These are phyloP conservation scores for Rhinolophus sinicus DNA, from an alignment of 2,113 vertebrate genomes.

Conservation along the genomic window DNA sequence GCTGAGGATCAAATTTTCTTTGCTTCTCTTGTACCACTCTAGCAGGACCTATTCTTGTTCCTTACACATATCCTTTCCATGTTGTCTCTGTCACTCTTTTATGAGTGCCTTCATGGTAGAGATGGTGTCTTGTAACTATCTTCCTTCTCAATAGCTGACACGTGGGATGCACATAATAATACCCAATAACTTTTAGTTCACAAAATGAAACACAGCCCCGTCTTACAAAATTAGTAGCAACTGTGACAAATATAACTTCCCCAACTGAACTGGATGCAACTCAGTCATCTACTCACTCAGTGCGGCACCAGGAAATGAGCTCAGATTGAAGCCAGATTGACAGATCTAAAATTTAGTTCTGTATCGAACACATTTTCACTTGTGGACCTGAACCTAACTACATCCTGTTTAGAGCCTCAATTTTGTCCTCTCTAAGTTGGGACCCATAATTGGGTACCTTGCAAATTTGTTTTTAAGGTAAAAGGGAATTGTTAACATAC, in stretches of 20 bases:
- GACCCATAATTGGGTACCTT: not conserved
- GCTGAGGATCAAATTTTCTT: not conserved
- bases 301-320: not conserved
- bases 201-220: not conserved
- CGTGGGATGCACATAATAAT: not conserved
- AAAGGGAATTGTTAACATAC: not conserved
- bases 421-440: not conserved
- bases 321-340: not conserved
- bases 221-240: not conserved
- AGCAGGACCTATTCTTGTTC: not conserved
- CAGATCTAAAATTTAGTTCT: not conserved
- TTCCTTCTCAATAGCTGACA: not conserved
- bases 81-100: not conserved
- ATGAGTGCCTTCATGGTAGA: not conserved
- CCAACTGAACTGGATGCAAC: not conserved
- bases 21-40: not conserved
- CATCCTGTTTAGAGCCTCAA: not conserved
- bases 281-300: not conserved
- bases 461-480: not conserved
- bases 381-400: not conserved
- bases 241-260: not conserved
- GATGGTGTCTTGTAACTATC: not conserved
- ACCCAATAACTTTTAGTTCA: not conserved
- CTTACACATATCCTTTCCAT: not conserved
- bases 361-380: not conserved